Evolutionary conservation across 2,797 vertebrate species (phyloP).

Genomic region (Trachops cirrhosus): DNA sequence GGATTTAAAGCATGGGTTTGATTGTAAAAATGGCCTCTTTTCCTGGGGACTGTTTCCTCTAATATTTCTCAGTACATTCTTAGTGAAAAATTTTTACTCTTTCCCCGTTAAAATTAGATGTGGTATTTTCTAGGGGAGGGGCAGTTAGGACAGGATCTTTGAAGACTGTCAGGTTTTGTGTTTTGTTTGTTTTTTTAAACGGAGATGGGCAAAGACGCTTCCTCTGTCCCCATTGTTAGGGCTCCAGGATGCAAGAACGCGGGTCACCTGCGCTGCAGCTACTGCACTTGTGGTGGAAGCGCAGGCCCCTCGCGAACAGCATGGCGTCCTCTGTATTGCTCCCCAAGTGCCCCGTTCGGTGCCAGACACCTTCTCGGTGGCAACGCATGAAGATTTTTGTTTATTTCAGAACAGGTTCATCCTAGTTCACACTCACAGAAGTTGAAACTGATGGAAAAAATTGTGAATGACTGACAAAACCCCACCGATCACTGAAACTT

Average conservation of each 20-base stretch:
- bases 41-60: neutral
- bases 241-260: neutral
- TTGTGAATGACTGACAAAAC: neutral
- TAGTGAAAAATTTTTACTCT: neutral
- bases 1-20: conserved; percentile 40
- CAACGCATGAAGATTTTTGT: neutral
- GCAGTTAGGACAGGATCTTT: neutral
- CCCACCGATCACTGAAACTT: neutral
- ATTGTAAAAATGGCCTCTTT: conserved; percentile 23
- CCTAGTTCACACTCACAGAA: neutral
- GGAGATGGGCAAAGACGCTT: neutral
- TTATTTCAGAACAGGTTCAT: neutral
- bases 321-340: neutral
- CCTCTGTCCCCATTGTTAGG: neutral
- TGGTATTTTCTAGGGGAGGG: neutral
- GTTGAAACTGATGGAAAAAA: neutral
- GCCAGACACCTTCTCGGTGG: neutral
- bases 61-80: conserved; percentile 1
- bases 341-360: neutral
- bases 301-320: neutral
- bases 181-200: neutral
- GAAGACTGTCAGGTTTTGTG: neutral
- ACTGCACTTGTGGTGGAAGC: neutral
- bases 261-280: neutral
- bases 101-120: neutral